Conservation (phyloP, 2,888 invertebrate genomes). For the Mimachlamys varia region DNA sequence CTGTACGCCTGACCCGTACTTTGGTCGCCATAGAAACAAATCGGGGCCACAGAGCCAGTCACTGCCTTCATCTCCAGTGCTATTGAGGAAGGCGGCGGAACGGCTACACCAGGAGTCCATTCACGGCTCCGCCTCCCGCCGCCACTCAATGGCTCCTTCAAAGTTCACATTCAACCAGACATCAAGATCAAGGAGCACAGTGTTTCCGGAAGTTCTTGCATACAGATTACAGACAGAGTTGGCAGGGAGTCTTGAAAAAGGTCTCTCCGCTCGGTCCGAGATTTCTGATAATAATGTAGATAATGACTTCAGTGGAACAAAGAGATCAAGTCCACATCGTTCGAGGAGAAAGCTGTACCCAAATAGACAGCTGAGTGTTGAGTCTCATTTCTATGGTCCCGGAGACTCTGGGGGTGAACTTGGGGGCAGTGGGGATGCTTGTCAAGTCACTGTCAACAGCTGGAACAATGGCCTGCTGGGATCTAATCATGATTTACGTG, state of each 20-base stretch:
- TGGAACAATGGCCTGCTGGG: conserved; percentile 29
- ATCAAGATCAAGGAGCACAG: conserved; percentile 64
- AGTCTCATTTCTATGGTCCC: conserved; percentile 34
- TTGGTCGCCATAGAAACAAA: conserved; percentile 40
- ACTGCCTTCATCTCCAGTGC: conserved; percentile 76
- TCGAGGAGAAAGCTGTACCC: conserved; percentile 39
- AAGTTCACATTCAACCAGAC: conserved; percentile 55
- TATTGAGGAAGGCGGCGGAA: conserved; percentile 74
- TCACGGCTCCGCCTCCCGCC: conserved; percentile 66
- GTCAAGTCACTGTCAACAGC: neutral
- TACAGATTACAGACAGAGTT: conserved; percentile 67
- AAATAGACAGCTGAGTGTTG: conserved; percentile 48
- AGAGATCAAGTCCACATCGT: conserved; percentile 28
- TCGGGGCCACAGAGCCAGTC: conserved; percentile 74
- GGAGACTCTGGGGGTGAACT: neutral
- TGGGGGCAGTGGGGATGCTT: neutral
- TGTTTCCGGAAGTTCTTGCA: conserved; percentile 65
- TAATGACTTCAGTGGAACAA: conserved; percentile 24
- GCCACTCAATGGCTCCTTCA: conserved; percentile 53
- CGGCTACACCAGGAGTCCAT: conserved; percentile 73
- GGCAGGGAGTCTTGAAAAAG: conserved; percentile 57
- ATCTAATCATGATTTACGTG: conserved; percentile 10
- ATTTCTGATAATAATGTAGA: conserved; percentile 20
- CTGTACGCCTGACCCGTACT: conserved; percentile 47
- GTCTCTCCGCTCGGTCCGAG: conserved; percentile 39